These are phyloP conservation scores for Pelodiscus sinensis DNA, from an alignment of 2,113 vertebrate species.

Conservation along the genomic window DNA sequence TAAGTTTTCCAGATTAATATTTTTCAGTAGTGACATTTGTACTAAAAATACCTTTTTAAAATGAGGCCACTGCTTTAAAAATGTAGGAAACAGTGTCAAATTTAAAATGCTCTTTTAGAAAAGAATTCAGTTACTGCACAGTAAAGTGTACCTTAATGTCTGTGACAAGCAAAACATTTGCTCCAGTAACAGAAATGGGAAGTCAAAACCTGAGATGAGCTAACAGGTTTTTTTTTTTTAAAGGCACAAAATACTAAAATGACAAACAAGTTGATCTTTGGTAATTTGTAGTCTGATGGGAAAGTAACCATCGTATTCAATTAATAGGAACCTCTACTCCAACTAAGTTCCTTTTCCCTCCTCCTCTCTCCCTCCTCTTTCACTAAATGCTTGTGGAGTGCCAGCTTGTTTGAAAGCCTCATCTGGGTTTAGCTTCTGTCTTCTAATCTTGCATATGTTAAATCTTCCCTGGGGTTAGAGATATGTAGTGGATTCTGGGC, in stretches of 20 bases:
- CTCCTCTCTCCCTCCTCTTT: background rate
- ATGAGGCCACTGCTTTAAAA: constrained; percentile 73
- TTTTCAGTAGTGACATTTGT: constrained; percentile 65
- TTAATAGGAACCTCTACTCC: constrained; percentile 46
- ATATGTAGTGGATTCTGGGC: background rate
- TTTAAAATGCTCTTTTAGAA: constrained; percentile 74
- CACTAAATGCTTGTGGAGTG: background rate
- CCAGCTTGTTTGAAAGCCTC: background rate
- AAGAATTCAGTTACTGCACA: constrained; percentile 64
- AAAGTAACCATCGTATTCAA: constrained; percentile 54
- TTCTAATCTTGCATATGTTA: background rate
- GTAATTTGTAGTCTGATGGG: constrained; percentile 65
- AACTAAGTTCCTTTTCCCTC: constrained; percentile 31
- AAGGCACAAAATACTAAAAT: constrained; percentile 1
- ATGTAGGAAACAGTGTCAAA: constrained; percentile 74
- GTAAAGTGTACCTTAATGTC: constrained; percentile 63
- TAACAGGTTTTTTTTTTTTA: constrained; percentile 9
- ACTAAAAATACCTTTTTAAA: constrained; percentile 51
- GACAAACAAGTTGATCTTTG: constrained; percentile 59
- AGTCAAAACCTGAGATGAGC: constrained; percentile 42
- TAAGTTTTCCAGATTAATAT: constrained; percentile 68
- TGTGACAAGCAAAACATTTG: constrained; percentile 66
- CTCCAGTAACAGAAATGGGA: constrained; percentile 52
- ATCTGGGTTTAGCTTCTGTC: background rate
- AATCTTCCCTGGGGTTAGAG: background rate